phyloP scores from a whole-genome alignment of 2,113 vertebrate species.

The Carassius gibelio region DNA sequence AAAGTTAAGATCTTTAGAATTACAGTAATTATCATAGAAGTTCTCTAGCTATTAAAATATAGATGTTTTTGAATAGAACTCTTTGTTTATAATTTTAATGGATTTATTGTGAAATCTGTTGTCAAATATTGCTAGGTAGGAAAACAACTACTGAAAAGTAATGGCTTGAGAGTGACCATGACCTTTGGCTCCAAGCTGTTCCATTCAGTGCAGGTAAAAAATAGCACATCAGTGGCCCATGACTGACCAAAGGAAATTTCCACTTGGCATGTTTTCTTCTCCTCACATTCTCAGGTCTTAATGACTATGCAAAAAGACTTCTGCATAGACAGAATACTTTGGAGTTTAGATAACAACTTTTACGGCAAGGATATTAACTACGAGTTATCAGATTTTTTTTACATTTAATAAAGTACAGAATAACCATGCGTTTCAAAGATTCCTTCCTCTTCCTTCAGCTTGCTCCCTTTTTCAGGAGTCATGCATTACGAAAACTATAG shows the following conservation, averaged over 20 bases:
- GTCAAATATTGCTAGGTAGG: neutral
- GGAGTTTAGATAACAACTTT: constrained; percentile 30
- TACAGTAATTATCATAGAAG: neutral
- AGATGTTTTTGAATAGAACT: neutral
- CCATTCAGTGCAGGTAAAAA: constrained; percentile 2
- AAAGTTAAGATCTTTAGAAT: neutral
- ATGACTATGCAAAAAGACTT: constrained; percentile 37
- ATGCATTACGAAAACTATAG: neutral
- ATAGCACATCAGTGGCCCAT: constrained; percentile 32
- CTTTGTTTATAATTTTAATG: neutral
- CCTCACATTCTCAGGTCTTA: neutral
- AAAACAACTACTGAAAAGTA: neutral
- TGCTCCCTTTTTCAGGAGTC: too few species aligned
- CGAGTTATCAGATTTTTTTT: neutral
- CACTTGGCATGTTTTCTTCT: constrained; percentile 59
- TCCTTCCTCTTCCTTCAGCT: too few species aligned
- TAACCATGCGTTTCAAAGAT: neutral
- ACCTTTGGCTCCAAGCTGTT: constrained; percentile 22
- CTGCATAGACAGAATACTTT: constrained; percentile 39
- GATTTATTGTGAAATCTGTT: neutral
- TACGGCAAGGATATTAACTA: neutral
- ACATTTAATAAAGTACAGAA: neutral
- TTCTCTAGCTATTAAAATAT: neutral
- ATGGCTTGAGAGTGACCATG: neutral
- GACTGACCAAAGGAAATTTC: constrained; percentile 59